Conservation (phyloP, 92 coral and sea anemone genomes). For the Isaurus tuberculatus region DNA sequence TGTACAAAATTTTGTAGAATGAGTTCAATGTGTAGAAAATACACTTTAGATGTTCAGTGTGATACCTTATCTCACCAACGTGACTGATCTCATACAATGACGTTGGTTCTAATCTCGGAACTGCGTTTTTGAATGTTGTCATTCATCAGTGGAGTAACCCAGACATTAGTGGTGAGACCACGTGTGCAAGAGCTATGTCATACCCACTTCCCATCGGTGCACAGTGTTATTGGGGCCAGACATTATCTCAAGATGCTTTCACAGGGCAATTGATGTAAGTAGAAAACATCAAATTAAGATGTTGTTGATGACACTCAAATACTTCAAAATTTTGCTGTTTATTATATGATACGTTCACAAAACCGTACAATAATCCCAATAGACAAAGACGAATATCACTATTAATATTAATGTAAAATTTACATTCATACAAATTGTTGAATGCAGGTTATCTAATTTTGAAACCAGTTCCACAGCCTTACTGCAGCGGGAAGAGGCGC, state of each 20-base stretch:
- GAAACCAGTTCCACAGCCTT: background rate
- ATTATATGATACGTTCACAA: background rate
- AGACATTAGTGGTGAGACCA: background rate
- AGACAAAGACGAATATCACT: background rate
- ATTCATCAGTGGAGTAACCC: slow-evolving; percentile 15
- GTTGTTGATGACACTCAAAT: background rate
- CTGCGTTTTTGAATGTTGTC: slow-evolving; percentile 14
- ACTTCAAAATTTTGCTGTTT: slow-evolving; percentile 8
- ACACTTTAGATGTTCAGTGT: slow-evolving; percentile 10
- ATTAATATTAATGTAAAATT: background rate
- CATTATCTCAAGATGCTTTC: slow-evolving; percentile 3
- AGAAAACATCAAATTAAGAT: background rate
- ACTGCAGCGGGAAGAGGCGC: background rate
- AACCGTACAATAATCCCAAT: too few relatives aligned
- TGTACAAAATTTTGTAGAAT: background rate
- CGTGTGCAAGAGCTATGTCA: slow-evolving; percentile 13
- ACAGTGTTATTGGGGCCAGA: slow-evolving; percentile 1
- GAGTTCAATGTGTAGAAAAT: slow-evolving; percentile 2
- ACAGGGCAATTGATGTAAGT: slow-evolving; percentile 2
- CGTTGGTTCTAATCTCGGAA: background rate
- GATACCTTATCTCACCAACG: slow-evolving; percentile 6
- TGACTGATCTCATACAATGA: slow-evolving; percentile 13
- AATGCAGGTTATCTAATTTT: too few relatives aligned
- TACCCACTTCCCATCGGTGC: background rate
- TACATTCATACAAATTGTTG: too few relatives aligned